These are phyloP conservation scores for Hydrolagus affinis DNA, from an alignment of 2,113 vertebrate genomes.

Conservation along the genomic window DNA sequence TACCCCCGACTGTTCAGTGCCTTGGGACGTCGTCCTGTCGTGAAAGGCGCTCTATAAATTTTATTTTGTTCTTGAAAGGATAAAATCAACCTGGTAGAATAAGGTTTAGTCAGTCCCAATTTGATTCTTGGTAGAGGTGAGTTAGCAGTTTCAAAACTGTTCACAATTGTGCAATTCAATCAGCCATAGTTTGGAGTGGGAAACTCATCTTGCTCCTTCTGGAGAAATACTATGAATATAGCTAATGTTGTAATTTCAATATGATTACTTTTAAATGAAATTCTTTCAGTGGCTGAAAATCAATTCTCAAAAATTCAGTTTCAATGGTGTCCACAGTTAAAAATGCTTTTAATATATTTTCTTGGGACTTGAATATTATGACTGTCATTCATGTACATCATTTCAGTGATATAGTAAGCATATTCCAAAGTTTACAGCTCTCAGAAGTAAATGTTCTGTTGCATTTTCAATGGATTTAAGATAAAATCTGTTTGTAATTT, in stretches of 20 bases:
- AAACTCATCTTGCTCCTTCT: background rate
- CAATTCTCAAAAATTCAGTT: background rate
- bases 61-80: too few species aligned
- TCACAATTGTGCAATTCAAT: background rate
- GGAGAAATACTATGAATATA: background rate
- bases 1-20: too few species aligned
- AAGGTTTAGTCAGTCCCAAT: background rate
- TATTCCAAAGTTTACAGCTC: background rate
- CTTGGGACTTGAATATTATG: background rate
- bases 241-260: background rate
- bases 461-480: background rate
- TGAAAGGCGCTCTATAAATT: too few species aligned
- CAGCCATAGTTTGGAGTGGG: too few species aligned
- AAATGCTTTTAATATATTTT: background rate
- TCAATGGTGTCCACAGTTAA: background rate
- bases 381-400: background rate
- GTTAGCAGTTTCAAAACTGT: background rate
- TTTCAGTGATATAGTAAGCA: background rate
- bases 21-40: too few species aligned
- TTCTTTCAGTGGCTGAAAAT: background rate
- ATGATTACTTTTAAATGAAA: background rate
- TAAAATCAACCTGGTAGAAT: background rate
- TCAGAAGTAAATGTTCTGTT: conserved; percentile 3
- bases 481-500: background rate
- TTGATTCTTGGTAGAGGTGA: background rate